Base-by-base conservation (phyloP, 2,797 vertebrate genomes). In the Pagetopsis macropterus region DNA sequence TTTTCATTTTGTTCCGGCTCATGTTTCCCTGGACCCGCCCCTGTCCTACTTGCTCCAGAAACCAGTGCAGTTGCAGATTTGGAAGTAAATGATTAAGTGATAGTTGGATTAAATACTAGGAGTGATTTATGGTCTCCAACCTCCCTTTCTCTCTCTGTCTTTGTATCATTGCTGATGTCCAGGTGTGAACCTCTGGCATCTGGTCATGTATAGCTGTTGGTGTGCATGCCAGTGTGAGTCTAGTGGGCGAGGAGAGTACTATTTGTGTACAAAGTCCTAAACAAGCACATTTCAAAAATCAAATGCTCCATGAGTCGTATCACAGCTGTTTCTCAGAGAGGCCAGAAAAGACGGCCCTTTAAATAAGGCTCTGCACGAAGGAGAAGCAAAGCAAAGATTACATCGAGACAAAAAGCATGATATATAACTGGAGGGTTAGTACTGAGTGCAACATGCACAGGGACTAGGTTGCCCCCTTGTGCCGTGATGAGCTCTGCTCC, bases 41-140 rank as follows among this genome's bases (percentile, higher is more conserved):
- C 83, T 92, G 90, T 84, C 90, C 90, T 88, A 91, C 87, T 92
- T 91, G 82, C n/a, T 78, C 52, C 75, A 81, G 66, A 86, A 89
- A 86, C 70, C 59, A 81, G 63, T 65, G 73, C 55, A 79, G 65
- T 69, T 12, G 0, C 76, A 88, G 75, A 88, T 90, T 90, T 88
- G 63, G 66, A 86, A 85, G 87, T 88, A 71, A 90, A 89, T 91
- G 70, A 90, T 87, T 87, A 84, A 85, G 70, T 85, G 50, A 52
- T 50, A 59, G 49, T 79, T 87, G 82, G 84, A 88, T 89, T 84
- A 84, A 87, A 76, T 58, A 62, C 48, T 44, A 43, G 10, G 23
- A 85, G 56, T 16, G 44, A 74, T 77, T 67, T 0, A 44, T 74
- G 14, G 49, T 54, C 14, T 46, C 8, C 5, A 14, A 19, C 21